phyloP scores from a whole-genome alignment of 2,888 invertebrate genomes.

The Platerodrilus igneus region DNA sequence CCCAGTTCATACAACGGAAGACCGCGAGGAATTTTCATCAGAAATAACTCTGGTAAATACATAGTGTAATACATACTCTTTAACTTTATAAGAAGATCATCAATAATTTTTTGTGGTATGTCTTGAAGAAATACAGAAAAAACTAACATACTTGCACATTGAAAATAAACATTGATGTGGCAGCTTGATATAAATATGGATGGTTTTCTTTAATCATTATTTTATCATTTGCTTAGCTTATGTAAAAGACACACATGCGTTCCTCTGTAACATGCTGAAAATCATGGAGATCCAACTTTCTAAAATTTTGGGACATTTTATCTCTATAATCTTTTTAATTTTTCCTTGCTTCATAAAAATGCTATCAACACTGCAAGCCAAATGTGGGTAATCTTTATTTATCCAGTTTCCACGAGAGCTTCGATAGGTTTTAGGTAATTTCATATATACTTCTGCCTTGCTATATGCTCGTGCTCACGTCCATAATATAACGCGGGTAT shows the following conservation, averaged over 20 bases:
- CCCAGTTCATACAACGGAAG: not conserved
- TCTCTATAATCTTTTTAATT: not conserved
- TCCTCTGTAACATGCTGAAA: not conserved
- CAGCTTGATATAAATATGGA: conserved; percentile 2
- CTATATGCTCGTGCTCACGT: not conserved
- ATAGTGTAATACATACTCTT: conserved; percentile 4
- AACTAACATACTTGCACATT: conserved; percentile 1
- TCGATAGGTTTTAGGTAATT: not conserved
- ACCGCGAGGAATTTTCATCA: conserved; percentile 1
- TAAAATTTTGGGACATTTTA: conserved; percentile 1
- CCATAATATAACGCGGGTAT: not conserved
- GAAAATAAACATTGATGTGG: conserved; percentile 1
- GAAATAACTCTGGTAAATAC: conserved; percentile 5
- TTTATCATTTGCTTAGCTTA: not conserved
- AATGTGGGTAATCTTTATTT: not conserved
- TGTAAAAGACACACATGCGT: not conserved
- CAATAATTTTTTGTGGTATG: not conserved
- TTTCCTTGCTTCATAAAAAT: not conserved
- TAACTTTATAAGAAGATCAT: not conserved
- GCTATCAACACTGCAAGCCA: conserved; percentile 1
- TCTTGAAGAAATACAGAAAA: not conserved
- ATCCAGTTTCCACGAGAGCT: not conserved
- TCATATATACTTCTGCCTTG: not conserved
- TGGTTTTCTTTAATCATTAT: conserved; percentile 4
- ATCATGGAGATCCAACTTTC: not conserved